Percentiles rank a stretch among this genome's conserved stretches.
These are phyloP conservation scores for Agonopterix arenella DNA, from an alignment of 2,888 invertebrate species.

Conservation along the genomic window DNA sequence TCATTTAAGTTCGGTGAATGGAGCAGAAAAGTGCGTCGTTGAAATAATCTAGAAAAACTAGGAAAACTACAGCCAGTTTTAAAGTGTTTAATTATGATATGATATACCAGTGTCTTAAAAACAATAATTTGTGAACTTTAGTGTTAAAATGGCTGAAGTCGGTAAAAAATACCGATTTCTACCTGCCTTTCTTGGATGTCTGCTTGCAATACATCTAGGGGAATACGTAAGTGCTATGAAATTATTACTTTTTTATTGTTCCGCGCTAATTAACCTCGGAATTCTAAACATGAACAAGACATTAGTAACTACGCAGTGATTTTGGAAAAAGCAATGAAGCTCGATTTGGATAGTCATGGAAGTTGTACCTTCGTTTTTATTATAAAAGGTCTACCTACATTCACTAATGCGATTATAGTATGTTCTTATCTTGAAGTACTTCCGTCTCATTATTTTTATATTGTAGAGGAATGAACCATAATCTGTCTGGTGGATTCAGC, in stretches of 20 bases:
- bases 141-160: slow-evolving; percentile 34
- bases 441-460: no score
- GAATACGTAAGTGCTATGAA: slow-evolving; percentile 41
- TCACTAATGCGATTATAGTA: no score
- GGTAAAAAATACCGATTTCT: slow-evolving; percentile 31
- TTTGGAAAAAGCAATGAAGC: no score
- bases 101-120: slow-evolving; percentile 25
- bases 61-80: slow-evolving; percentile 9
- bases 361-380: no score
- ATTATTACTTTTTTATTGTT: slow-evolving; percentile 30
- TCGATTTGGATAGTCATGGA: no score
- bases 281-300: not conserved
- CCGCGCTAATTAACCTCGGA: slow-evolving; percentile 23
- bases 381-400: no score
- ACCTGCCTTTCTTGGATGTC: slow-evolving; percentile 32
- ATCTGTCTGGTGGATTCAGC: no score
- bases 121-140: slow-evolving; percentile 23
- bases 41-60: slow-evolving; percentile 9
- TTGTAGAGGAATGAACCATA: no score
- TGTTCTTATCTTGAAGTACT: no score
- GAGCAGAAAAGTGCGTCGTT: slow-evolving; percentile 17
- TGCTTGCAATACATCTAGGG: slow-evolving; percentile 34
- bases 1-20: slow-evolving; percentile 15
- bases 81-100: slow-evolving; percentile 35
- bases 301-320: not conserved